phyloP scores from a whole-genome alignment of 2,113 vertebrate species.

The Enhydra lutris region DNA sequence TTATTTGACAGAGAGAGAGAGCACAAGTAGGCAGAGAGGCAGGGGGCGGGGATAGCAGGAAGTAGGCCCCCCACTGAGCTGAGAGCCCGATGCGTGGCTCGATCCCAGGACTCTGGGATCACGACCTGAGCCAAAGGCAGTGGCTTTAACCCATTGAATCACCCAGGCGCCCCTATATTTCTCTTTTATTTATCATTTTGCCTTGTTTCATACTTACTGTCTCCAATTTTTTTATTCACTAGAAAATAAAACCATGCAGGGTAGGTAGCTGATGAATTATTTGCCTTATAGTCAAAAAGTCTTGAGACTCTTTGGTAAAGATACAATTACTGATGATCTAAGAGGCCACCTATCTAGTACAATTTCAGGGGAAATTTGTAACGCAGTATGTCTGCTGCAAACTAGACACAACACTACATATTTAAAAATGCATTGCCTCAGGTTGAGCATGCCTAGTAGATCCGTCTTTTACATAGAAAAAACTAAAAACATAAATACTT shows the following conservation, averaged over 20 bases:
- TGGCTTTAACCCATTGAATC: no score
- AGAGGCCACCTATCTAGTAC: neutral
- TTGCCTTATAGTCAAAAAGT: neutral
- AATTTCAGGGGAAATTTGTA: neutral
- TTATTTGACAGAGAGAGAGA: no score
- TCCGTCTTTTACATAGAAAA: neutral
- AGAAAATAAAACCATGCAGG: neutral
- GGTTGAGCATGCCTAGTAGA: neutral
- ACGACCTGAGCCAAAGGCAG: no score
- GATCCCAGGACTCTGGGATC: no score
- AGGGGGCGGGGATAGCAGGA: rapidly evolving
- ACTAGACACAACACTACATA: neutral
- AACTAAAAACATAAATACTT: neutral
- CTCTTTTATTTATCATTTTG: neutral
- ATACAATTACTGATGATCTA: neutral
- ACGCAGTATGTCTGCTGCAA: neutral
- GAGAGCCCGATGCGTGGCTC: no score
- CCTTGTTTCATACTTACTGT: neutral
- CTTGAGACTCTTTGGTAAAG: neutral
- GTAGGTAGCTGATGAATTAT: neutral
- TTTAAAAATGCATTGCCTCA: neutral
- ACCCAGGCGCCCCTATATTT: no score
- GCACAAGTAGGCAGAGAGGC: no score
- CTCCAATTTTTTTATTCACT: neutral
- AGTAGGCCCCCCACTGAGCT: no score